phyloP scores from a whole-genome alignment of 2,113 vertebrate species.

The Xiphorhynchus elegans region DNA sequence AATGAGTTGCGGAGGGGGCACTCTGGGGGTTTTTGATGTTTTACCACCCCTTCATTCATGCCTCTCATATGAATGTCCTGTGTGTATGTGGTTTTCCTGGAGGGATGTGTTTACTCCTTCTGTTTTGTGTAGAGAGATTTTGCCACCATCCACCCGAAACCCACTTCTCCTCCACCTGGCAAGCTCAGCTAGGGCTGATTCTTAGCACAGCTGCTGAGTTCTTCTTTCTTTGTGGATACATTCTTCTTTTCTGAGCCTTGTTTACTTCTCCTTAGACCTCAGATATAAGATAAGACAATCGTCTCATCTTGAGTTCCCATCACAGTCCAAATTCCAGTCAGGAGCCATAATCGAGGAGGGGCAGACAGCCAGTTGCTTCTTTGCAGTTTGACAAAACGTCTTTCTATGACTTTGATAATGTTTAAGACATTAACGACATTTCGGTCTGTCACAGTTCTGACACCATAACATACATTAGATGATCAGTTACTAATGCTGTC shows the following conservation, averaged over 20 bases:
- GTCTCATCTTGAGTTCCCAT: not conserved
- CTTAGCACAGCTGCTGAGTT: not conserved
- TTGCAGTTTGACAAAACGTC: not conserved
- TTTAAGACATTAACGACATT: not conserved
- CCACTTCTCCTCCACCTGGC: not conserved
- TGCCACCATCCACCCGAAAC: not conserved
- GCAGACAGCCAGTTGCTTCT: not conserved
- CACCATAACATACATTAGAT: constrained; percentile 43
- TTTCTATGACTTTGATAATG: not conserved
- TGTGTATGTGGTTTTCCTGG: not conserved
- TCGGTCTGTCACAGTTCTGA: not conserved
- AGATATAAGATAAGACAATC: not conserved
- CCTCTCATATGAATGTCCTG: not conserved
- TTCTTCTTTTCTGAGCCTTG: not conserved
- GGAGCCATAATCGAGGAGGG: not conserved
- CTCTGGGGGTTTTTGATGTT: not conserved
- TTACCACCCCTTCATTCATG: not conserved
- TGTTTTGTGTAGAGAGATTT: not conserved
- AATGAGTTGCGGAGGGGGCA: not conserved
- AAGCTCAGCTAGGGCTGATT: not conserved
- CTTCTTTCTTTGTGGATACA: not conserved
- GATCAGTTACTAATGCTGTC: constrained; percentile 41
- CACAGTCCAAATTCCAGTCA: not conserved
- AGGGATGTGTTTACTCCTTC: not conserved
- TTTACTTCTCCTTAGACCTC: not conserved